These are phyloP conservation scores for Ridgeia piscesae DNA, from an alignment of 1,140 invertebrate genomes.

Conservation along the genomic window DNA sequence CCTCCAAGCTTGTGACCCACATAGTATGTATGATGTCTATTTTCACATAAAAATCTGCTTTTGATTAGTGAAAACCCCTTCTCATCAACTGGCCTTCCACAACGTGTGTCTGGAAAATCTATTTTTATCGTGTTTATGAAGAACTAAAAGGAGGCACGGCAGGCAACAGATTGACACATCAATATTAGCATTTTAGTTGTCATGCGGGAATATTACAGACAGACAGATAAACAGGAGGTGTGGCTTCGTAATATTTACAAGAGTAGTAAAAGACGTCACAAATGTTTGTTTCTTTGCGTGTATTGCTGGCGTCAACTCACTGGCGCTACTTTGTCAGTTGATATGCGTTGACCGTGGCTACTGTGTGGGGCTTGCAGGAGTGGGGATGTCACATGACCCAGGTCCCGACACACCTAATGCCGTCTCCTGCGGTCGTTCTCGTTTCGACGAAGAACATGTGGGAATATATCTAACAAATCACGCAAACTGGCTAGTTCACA, in stretches of 20 bases:
- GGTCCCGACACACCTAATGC: not conserved
- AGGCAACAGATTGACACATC: not conserved
- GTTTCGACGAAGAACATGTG: not conserved
- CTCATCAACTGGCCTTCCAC: too few species aligned
- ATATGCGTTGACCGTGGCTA: not conserved
- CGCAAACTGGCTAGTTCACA: not conserved
- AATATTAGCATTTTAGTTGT: not conserved
- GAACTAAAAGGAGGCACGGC: not conserved
- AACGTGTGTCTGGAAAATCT: too few species aligned
- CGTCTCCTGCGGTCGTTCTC: not conserved
- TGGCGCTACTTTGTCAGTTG: not conserved
- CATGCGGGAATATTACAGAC: not conserved
- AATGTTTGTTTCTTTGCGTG: not conserved
- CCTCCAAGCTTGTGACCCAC: too few species aligned
- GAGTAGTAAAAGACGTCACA: not conserved
- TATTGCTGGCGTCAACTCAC: not conserved
- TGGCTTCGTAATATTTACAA: not conserved
- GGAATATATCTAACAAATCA: conserved; percentile 1
- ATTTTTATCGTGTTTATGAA: not conserved
- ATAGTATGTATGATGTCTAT: too few species aligned
- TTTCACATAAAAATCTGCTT: too few species aligned
- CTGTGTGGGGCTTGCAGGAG: not conserved
- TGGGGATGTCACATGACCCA: not conserved
- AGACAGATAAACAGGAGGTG: not conserved
- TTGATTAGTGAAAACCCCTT: too few species aligned